Percentiles rank a stretch among this genome's conserved stretches.
Conservation (phyloP, 1,140 invertebrate species). For the Cepaea nemoralis region DNA sequence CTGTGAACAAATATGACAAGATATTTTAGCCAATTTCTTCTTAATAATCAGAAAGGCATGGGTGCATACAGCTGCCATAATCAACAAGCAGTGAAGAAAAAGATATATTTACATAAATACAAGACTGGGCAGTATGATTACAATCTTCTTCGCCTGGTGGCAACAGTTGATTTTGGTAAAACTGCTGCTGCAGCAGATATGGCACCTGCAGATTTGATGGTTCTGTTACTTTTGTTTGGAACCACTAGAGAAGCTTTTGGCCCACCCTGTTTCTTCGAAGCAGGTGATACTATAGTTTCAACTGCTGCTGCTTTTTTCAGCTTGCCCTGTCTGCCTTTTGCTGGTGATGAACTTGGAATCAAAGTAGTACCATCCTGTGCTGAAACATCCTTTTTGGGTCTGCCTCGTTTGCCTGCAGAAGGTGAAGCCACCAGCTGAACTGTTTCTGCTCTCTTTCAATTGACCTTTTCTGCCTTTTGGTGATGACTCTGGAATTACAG, state of each 20-base stretch:
- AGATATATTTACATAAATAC: neutral
- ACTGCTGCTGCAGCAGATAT: neutral
- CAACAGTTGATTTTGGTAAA: neutral
- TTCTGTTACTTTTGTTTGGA: neutral
- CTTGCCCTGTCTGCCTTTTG: neutral
- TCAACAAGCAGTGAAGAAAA: neutral
- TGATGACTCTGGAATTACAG: neutral
- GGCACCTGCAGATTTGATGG: neutral
- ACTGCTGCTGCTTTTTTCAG: neutral
- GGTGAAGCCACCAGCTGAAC: no score
- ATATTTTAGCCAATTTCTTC: neutral
- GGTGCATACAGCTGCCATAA: neutral
- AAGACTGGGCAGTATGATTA: neutral
- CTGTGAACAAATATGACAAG: no score
- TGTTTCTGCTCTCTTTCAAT: no score
- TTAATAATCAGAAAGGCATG: neutral
- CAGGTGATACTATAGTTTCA: neutral
- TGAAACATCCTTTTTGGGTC: no score
- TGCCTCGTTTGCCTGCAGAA: no score
- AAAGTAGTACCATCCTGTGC: no score
- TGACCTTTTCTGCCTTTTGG: neutral
- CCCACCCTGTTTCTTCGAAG: neutral
- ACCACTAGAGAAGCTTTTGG: neutral
- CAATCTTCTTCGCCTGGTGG: conserved; percentile 1
- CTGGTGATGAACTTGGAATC: neutral